Evolutionary conservation across 2,888 invertebrate species (phyloP).

Genomic region (Coenonympha glycerion): DNA sequence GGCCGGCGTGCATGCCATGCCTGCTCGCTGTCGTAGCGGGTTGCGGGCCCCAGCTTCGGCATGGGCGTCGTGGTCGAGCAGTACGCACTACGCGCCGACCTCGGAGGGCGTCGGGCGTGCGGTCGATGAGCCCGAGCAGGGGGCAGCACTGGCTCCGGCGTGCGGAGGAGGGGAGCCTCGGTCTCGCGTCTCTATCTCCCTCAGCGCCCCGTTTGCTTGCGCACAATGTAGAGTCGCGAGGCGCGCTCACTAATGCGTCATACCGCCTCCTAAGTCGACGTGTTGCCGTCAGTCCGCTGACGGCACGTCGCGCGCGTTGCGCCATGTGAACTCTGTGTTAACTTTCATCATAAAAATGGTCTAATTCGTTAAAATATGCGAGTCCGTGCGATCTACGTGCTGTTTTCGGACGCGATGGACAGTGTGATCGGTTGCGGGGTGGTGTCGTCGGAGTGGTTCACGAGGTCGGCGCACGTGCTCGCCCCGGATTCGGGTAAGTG

Average conservation of each 20-base stretch:
- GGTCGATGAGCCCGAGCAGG: slow-evolving; percentile 74
- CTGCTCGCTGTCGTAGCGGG: slow-evolving; percentile 33
- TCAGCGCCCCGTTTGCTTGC: slow-evolving; percentile 55
- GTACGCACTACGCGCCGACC: slow-evolving; percentile 34
- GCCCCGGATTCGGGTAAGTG: slow-evolving; percentile 58
- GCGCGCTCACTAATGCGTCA: slow-evolving; percentile 76
- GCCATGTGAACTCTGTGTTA: slow-evolving; percentile 70
- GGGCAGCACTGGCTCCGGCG: slow-evolving; percentile 66
- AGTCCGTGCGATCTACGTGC: slow-evolving; percentile 30
- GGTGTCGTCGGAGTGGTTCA: slow-evolving; percentile 45
- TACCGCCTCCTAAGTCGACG: slow-evolving; percentile 62
- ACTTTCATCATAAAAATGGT: slow-evolving; percentile 36
- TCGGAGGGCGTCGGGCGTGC: slow-evolving; percentile 58
- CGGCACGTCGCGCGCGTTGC: slow-evolving; percentile 61
- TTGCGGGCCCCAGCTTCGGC: slow-evolving; percentile 30
- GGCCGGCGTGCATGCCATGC: slow-evolving; percentile 36
- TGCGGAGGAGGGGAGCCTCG: slow-evolving; percentile 46
- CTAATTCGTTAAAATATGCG: slow-evolving; percentile 10
- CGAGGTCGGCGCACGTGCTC: slow-evolving; percentile 64
- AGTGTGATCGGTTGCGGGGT: slow-evolving; percentile 60
- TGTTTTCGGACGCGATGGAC: slow-evolving; percentile 37
- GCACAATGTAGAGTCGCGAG: slow-evolving; percentile 62
- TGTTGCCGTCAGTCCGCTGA: slow-evolving; percentile 41
- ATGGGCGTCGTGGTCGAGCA: slow-evolving; percentile 39
- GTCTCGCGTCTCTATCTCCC: slow-evolving; percentile 41